A percentile compares a stretch with the other conserved stretches of the same genome.
These are phyloP conservation scores for Drosophila tripunctata DNA, from an alignment of 2,888 invertebrate species.

Conservation along the genomic window DNA sequence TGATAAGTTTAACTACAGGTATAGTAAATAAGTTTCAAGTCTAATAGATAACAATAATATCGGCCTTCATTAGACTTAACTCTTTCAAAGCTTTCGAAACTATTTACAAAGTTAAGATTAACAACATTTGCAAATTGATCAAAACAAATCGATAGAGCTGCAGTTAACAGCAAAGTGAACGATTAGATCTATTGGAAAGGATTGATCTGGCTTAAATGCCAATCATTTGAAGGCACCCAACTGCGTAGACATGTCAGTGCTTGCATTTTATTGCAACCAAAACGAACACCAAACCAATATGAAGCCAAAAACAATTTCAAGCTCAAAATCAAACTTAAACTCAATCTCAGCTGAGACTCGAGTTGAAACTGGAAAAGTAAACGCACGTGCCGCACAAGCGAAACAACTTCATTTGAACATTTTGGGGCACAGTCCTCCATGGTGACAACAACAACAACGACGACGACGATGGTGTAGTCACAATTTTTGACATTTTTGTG, in stretches of 20 bases:
- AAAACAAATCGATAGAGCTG: constrained; percentile 3
- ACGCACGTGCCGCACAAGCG: constrained; percentile 77
- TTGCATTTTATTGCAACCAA: constrained; percentile 38
- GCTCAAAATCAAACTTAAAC: constrained; percentile 21
- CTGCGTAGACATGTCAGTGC: constrained; percentile 74
- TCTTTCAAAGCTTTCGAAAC: neutral
- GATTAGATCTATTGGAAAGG: constrained; percentile 31
- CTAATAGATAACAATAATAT: neutral
- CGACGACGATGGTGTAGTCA: constrained; percentile 56
- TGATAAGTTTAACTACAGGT: constrained; percentile 3
- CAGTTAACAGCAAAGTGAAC: neutral
- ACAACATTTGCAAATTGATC: constrained; percentile 11
- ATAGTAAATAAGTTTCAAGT: neutral
- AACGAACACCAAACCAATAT: constrained; percentile 10
- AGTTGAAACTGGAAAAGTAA: constrained; percentile 63
- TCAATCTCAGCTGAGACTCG: constrained; percentile 21
- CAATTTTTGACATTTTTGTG: constrained; percentile 78
- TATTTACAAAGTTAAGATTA: constrained; percentile 5
- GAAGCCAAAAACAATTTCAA: constrained; percentile 30
- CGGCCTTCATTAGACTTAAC: neutral
- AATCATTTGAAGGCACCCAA: constrained; percentile 67
- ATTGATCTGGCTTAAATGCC: constrained; percentile 43
- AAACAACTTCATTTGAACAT: constrained; percentile 72
- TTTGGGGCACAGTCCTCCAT: constrained; percentile 53
- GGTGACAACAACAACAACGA: constrained; percentile 6